Conservation (phyloP, 2,888 invertebrate genomes). For the Carcina quercana region DNA sequence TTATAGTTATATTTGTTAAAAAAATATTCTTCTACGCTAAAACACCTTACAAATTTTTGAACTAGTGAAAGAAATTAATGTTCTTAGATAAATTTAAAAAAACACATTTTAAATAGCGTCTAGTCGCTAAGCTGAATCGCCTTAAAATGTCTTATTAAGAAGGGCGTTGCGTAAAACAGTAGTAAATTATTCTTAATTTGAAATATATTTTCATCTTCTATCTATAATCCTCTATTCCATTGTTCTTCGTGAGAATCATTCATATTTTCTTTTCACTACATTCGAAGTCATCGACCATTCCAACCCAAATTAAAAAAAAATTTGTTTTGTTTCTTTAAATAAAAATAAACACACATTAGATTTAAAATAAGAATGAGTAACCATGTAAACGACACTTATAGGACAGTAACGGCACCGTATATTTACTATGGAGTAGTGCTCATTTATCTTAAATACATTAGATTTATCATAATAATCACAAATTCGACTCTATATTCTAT, state of each 20-base stretch:
- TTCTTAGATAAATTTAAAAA: conserved; percentile 49
- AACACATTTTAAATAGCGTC: conserved; percentile 35
- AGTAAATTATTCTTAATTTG: conserved; percentile 9
- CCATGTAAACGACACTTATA: conserved; percentile 22
- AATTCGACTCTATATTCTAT: no score
- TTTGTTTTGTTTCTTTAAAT: no score
- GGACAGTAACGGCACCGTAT: conserved; percentile 29
- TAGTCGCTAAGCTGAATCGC: conserved; percentile 48
- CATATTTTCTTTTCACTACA: not conserved
- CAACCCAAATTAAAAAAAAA: not conserved
- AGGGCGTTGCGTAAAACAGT: conserved; percentile 31
- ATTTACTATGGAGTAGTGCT: conserved; percentile 18
- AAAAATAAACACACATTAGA: not conserved
- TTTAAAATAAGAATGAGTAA: conserved; percentile 6
- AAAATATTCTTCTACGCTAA: conserved; percentile 72
- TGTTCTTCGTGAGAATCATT: not conserved
- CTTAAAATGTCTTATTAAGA: conserved; percentile 40
- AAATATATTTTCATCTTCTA: not conserved
- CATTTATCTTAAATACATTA: conserved; percentile 16
- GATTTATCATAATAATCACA: conserved; percentile 11
- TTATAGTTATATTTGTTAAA: conserved; percentile 59
- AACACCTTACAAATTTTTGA: conserved; percentile 60
- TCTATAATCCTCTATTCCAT: not conserved
- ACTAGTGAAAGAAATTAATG: conserved; percentile 46
- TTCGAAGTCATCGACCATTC: not conserved